Base-by-base conservation (phyloP, 2,888 invertebrate genomes). In the Piscicola geometra region DNA sequence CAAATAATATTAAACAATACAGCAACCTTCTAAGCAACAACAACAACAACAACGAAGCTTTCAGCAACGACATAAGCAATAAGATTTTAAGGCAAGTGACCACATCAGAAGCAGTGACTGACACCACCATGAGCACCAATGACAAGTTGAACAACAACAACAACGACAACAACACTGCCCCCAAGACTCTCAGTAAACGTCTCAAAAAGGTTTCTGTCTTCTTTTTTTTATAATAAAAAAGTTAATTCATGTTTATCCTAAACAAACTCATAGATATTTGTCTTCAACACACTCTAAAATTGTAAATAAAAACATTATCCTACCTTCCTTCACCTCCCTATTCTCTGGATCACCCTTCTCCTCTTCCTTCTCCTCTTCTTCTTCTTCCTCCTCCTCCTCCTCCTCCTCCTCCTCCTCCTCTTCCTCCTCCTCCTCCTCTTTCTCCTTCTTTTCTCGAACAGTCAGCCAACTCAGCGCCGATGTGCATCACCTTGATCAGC, bases 401-500 rank as follows among this genome's bases (percentile, higher is more conserved):
- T 41, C 15, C 41, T 41, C 15, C 41, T 41, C 41, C 41, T 41
- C 41, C 41, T 41, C 41, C 15, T 41, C 41, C 41, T 41, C 41
- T 15, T 41, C 41, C 41, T 41, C 41, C 41, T 41, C 41, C 41
- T 41, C 15, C 41, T 41, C 15, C 41, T 41, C 41, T 9, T 41
- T 15, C 41, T 41, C 41, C 15, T 41, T 15, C 41, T 41, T 47
- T 15, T 21, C 60, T 5, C 60, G 5, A 9, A 56, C 60, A 70
- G 21, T 41, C 69, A 25, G 35, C 25, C 71, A 76, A 71, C 71
- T 71, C 64, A 21, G 75, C 77, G 3, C 77, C 77, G 21, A 75
- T 77, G 77, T 69, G 70, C 75, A 75, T 75, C 68, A 70, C 77
- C 21, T 60, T 77, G 52, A 56, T 77, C n/a, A 75, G 77, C 56